phyloP scores from a whole-genome alignment of 1,140 invertebrate species.

The Aphidius gifuensis region DNA sequence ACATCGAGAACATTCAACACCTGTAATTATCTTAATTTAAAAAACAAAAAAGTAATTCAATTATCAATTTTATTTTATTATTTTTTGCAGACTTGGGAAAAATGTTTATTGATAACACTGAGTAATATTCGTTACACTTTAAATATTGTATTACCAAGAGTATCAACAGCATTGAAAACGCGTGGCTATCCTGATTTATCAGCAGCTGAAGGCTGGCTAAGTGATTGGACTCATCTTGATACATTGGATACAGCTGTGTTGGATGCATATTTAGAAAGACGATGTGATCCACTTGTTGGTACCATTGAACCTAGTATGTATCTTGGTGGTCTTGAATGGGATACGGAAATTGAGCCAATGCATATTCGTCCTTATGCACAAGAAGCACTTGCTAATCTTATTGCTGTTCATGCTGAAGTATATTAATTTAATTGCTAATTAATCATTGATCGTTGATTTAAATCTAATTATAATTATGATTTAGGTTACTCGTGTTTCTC shows the following conservation, averaged over 20 bases:
- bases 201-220: constrained; percentile 43
- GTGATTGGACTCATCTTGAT: constrained; percentile 57
- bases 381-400: constrained; percentile 87
- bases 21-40: constrained; percentile 23
- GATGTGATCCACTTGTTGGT: constrained; percentile 88
- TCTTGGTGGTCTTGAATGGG: constrained; percentile 82
- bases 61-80: constrained; percentile 20
- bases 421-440: constrained; percentile 8
- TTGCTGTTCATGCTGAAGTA: constrained; percentile 90
- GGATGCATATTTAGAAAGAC: constrained; percentile 85
- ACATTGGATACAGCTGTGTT: constrained; percentile 69
- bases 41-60: constrained; percentile 11
- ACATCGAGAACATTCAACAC: constrained; percentile 41
- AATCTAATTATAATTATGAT: constrained; percentile 23
- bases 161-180: constrained; percentile 56
- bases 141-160: constrained; percentile 68
- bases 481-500: constrained; percentile 77
- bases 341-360: constrained; percentile 67
- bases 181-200: constrained; percentile 49
- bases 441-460: background rate
- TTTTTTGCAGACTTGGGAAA: constrained; percentile 65
- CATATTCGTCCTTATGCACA: constrained; percentile 88
- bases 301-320: constrained; percentile 96
- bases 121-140: constrained; percentile 87
- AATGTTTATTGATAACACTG: constrained; percentile 78